Base-by-base conservation (phyloP, 2,888 invertebrate species). In the Arctia plantaginis region DNA sequence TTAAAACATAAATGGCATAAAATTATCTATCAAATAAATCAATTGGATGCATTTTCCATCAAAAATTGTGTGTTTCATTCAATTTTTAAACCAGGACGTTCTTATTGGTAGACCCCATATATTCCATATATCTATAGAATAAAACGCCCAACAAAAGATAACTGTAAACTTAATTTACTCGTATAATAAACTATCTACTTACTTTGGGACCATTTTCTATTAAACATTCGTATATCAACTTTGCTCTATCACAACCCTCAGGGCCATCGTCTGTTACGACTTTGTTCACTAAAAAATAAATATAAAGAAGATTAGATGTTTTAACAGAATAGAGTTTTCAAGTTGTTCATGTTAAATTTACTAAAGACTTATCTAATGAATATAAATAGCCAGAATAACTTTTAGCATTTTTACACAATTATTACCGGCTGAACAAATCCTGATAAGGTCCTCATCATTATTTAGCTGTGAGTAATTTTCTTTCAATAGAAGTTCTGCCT, bases 201-300 rank as follows among this genome's bases (percentile, higher is more conserved):
- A 67, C 67, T 47, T 44, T 67, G 4, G 67, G 44, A 30, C 30
- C 30, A 10, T 67, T 67, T 67, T 67, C n/a, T 33, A 47, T 47
- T 1, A 67, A 67, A 67, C 67, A 67, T 67, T 47, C 23, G 23
- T 67, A 67, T 13, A 47, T 23, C 6, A 30, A 23, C 47, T 47
- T 67, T 20, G 67, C 47, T 30, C 67, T 44, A 23, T 67, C 67
- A 67, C 67, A 44, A 44, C 41, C 66, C n/a, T 47, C 47, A 33
- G 30, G 39, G 1, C 47, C 44, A 44, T 47, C 20, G 1, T 67
- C 67, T 12, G 20, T 20, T 13, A 67, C 3, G 20, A 30, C 44
- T 23, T 67, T 2, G 20, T 30, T 47, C 12, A 23, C 67, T 67
- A n/a, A 47, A 67, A 67, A 30, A 62, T 30, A 18, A 18, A 55